Conservation (phyloP, 1,140 invertebrate species). For the Drosophila ambigua region DNA sequence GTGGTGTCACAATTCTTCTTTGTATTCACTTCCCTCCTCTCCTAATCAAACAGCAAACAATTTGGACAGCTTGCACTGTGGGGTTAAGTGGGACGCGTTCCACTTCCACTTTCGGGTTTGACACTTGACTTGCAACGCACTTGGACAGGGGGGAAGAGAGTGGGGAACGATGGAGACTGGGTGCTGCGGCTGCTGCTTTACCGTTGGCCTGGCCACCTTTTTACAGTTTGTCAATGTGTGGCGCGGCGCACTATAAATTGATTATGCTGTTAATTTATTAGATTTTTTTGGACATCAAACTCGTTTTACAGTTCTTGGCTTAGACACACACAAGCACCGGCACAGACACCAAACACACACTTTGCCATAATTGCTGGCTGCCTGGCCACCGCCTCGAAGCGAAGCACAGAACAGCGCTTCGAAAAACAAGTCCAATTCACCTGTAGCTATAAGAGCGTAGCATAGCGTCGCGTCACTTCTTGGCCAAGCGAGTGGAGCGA, state of each 20-base stretch:
- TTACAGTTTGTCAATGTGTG: conserved; percentile 12
- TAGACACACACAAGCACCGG: too few relatives aligned
- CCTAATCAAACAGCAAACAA: conserved; percentile 59
- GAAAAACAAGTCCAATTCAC: conserved; percentile 70
- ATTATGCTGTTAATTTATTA: conserved; percentile 78
- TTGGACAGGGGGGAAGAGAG: conserved; percentile 16
- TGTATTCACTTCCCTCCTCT: conserved; percentile 17
- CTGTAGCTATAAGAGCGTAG: conserved; percentile 48
- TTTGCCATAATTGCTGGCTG: conserved; percentile 10
- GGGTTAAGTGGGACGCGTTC: conserved; percentile 77
- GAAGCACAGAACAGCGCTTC: conserved; percentile 3
- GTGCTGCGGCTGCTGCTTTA: conserved; percentile 25
- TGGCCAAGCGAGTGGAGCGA: conserved; percentile 22
- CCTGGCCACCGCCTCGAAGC: conserved; percentile 33
- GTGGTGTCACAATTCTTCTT: conserved; percentile 13
- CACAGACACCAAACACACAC: conserved; percentile 4
- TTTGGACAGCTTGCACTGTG: conserved; percentile 56
- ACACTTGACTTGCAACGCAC: conserved; percentile 54
- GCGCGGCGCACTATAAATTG: conserved; percentile 60
- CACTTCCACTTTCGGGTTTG: conserved; percentile 52
- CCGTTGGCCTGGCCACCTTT: conserved; percentile 52
- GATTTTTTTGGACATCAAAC: conserved; percentile 61
- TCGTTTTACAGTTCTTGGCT: conserved; percentile 51
- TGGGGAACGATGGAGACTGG: neutral
- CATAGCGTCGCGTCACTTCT: conserved; percentile 48